Conservation (phyloP, 2,113 vertebrate genomes). For the Mustelus asterias region DNA sequence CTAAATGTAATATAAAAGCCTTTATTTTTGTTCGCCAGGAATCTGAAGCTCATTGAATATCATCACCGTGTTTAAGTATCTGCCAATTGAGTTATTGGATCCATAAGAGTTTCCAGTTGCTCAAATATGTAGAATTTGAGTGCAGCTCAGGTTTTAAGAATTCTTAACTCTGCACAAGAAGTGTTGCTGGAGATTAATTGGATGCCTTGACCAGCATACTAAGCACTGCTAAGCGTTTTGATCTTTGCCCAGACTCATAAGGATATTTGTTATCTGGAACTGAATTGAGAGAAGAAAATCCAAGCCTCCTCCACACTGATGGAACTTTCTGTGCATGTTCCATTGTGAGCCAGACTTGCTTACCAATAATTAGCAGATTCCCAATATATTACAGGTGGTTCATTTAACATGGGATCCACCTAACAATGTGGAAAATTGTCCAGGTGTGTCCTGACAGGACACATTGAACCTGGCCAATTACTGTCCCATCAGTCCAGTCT, state of each 20-base stretch:
- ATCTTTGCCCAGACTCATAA: neutral
- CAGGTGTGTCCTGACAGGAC: too few relatives aligned
- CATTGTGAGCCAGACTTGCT: neutral
- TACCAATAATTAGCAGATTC: neutral
- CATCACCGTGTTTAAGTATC: too few relatives aligned
- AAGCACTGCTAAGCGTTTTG: neutral
- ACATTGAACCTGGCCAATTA: too few relatives aligned
- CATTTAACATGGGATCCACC: neutral
- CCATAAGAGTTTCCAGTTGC: neutral
- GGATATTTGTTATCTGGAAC: neutral
- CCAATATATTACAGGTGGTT: neutral
- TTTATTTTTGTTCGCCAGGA: too few relatives aligned
- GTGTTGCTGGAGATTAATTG: neutral
- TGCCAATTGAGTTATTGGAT: too few relatives aligned
- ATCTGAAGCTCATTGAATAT: too few relatives aligned
- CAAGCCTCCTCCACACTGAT: neutral
- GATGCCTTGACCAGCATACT: neutral
- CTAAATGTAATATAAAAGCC: too few relatives aligned
- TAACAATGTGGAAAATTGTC: too few relatives aligned
- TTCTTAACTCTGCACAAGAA: too few relatives aligned
- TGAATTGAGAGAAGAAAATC: neutral
- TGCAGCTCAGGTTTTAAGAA: neutral
- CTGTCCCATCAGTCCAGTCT: too few relatives aligned
- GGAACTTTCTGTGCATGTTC: neutral
- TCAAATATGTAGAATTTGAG: neutral